Evolutionary conservation across 1,140 invertebrate genomes (phyloP).

Genomic region (Drosophila setifemur): DNA sequence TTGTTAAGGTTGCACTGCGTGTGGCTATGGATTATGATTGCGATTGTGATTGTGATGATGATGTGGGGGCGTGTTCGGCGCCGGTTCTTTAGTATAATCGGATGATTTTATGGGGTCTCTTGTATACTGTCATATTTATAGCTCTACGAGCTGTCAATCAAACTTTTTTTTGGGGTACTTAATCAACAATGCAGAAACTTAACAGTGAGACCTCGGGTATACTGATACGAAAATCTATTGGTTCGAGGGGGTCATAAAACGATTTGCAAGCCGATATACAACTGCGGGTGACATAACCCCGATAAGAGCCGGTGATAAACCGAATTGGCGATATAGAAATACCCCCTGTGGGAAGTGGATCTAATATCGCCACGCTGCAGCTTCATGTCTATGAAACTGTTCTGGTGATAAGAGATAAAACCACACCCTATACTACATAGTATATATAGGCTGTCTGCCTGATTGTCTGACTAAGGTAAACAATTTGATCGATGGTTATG

Average conservation of each 20-base stretch:
- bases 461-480: slow-evolving; percentile 19
- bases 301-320: slow-evolving; percentile 44
- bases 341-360: slow-evolving; percentile 10
- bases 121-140: slow-evolving; percentile 16
- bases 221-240: slow-evolving; percentile 46
- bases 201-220: no score
- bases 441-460: slow-evolving; percentile 17
- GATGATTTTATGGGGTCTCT: slow-evolving; percentile 5
- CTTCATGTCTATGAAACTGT: slow-evolving; percentile 3
- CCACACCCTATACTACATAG: background rate
- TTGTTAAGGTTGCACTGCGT: slow-evolving; percentile 55
- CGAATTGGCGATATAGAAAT: background rate
- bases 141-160: slow-evolving; percentile 51
- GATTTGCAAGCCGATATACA: slow-evolving; percentile 47
- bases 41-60: background rate
- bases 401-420: slow-evolving; percentile 34
- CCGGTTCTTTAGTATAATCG: slow-evolving; percentile 10
- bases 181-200: slow-evolving; percentile 44
- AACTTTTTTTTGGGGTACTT: slow-evolving; percentile 11
- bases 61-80: slow-evolving; percentile 14
- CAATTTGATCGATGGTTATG: slow-evolving; percentile 31
- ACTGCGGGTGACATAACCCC: slow-evolving; percentile 40
- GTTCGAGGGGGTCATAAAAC: slow-evolving; percentile 51
- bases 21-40: no score
- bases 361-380: slow-evolving; percentile 21